These are phyloP conservation scores for Oceanodroma leucorhoa DNA, from an alignment of 2,797 vertebrate genomes.

Conservation along the genomic window DNA sequence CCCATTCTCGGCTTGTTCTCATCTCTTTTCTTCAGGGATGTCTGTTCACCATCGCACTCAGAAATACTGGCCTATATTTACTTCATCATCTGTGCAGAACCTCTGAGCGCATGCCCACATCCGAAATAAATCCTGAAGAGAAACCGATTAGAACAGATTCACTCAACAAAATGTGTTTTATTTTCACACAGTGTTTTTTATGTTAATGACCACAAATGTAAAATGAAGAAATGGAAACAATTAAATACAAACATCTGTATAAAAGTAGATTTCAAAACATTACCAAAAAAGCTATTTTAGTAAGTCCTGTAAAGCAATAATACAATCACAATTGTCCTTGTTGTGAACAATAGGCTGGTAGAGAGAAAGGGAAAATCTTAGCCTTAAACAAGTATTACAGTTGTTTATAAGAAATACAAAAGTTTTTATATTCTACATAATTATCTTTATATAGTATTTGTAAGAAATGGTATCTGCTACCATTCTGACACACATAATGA, in stretches of 20 bases:
- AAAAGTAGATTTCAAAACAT: neutral
- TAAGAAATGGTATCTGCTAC: neutral
- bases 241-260: neutral
- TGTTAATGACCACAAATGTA: neutral
- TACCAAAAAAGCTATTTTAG: neutral
- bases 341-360: neutral
- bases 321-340: neutral
- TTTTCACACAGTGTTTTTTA: neutral
- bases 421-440: neutral
- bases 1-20: neutral
- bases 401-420: neutral
- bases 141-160: neutral
- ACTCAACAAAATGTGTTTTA: neutral
- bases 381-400: neutral
- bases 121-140: neutral
- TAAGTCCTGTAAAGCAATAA: neutral
- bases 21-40: neutral
- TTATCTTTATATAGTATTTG: neutral
- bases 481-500: neutral
- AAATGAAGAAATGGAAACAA: neutral
- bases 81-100: neutral
- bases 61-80: neutral
- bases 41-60: neutral
- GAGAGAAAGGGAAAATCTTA: neutral
- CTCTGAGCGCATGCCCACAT: too few species aligned